A percentile compares a stretch with the other conserved stretches of the same genome.
Evolutionary conservation across 2,113 vertebrate species (phyloP).

Genomic region (Cyrtonyx montezumae): DNA sequence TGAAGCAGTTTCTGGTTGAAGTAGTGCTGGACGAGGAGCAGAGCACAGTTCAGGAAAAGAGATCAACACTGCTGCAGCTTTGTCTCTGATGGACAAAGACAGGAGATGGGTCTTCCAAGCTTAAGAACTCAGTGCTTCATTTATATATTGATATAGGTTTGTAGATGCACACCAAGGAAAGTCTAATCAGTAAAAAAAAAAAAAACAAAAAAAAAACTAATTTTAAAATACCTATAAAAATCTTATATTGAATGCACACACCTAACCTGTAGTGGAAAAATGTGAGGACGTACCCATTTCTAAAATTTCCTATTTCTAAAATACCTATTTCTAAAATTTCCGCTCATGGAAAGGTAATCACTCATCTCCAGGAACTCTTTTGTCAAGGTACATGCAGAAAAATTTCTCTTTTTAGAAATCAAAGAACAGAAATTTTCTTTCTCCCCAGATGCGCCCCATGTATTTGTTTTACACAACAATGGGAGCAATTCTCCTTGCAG

Average conservation of each 20-base stretch:
- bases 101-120: not conserved
- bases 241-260: not conserved
- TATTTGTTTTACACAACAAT: not conserved
- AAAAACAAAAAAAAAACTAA: not conserved
- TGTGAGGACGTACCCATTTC: not conserved
- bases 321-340: not conserved
- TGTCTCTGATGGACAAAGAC: fast-evolving
- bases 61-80: not conserved
- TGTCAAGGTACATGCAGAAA: not conserved
- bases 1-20: not conserved
- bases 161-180: not conserved
- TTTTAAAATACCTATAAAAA: not conserved
- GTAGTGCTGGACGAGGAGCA: not conserved
- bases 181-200: not conserved
- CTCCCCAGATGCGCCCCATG: not conserved
- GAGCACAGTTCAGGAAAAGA: not conserved
- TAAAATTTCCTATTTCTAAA: not conserved
- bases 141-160: not conserved
- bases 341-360: not conserved
- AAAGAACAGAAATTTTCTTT: not conserved
- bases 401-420: not conserved
- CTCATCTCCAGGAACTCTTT: not conserved
- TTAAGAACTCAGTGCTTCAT: not conserved
- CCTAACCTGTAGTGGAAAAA: not conserved
- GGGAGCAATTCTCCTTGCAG: not conserved